Conservation (phyloP, 2,888 invertebrate species). For the Acronicta alni region DNA sequence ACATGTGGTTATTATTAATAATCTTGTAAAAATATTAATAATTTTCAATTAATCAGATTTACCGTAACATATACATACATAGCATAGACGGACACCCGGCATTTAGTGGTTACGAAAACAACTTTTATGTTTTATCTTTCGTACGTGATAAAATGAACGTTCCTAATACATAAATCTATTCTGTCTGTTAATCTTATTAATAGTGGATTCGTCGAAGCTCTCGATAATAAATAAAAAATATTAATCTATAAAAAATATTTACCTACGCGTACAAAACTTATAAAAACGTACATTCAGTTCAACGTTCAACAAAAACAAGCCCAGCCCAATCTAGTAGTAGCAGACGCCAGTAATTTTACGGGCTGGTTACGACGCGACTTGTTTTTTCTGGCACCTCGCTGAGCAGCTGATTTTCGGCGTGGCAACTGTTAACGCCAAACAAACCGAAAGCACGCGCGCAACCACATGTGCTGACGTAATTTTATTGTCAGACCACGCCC, state of each 20-base stretch:
- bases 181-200: conserved; percentile 31
- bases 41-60: too few species aligned
- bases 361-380: conserved; percentile 54
- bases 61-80: too few species aligned
- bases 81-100: neutral
- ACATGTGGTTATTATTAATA: too few species aligned
- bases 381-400: conserved; percentile 68
- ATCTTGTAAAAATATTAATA: too few species aligned
- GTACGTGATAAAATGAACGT: conserved; percentile 39
- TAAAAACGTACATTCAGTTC: conserved; percentile 23
- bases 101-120: conserved; percentile 35
- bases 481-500: conserved; percentile 73
- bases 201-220: conserved; percentile 23
- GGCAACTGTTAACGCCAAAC: conserved; percentile 77
- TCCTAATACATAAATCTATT: conserved; percentile 1
- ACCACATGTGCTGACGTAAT: conserved; percentile 83
- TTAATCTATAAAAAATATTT: conserved; percentile 34
- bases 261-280: conserved; percentile 12
- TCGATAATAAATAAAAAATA: conserved; percentile 18
- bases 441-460: conserved; percentile 76
- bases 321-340: conserved; percentile 36
- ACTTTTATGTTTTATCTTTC: conserved; percentile 25
- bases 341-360: conserved; percentile 51
- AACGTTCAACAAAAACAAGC: conserved; percentile 41
- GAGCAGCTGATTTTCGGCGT: conserved; percentile 86